A percentile compares a stretch with the other conserved stretches of the same genome.
Evolutionary conservation across 1,140 invertebrate genomes (phyloP).

Genomic region (Drosophila littoralis): DNA sequence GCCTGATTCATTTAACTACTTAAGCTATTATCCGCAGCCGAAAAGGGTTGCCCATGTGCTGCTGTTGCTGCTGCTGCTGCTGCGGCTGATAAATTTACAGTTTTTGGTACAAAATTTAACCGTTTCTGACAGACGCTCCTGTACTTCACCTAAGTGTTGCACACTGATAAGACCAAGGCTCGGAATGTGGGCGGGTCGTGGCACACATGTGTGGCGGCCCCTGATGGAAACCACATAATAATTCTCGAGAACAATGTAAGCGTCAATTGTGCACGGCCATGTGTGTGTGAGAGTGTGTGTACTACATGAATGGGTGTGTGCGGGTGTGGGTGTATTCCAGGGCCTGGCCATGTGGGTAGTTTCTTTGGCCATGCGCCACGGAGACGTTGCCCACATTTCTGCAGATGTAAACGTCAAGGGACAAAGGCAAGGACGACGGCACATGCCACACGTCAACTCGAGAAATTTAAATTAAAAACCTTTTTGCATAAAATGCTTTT

Average conservation of each 20-base stretch:
- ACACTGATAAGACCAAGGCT: constrained; percentile 56
- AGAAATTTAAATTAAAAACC: constrained; percentile 82
- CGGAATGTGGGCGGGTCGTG: constrained; percentile 3
- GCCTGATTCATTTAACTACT: constrained; percentile 60
- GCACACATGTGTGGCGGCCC: constrained; percentile 53
- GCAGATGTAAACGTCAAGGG: constrained; percentile 66
- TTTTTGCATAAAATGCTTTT: constrained; percentile 74
- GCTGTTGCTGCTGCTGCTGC: constrained; percentile 40
- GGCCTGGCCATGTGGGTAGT: constrained; percentile 57
- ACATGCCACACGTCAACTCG: constrained; percentile 79
- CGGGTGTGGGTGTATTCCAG: constrained; percentile 13
- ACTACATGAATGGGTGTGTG: neutral
- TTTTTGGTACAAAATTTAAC: constrained; percentile 39
- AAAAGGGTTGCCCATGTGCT: constrained; percentile 38
- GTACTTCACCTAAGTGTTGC: constrained; percentile 45
- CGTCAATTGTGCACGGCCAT: constrained; percentile 79
- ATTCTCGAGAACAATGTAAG: constrained; percentile 80
- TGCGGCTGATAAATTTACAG: constrained; percentile 61
- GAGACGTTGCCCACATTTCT: constrained; percentile 59
- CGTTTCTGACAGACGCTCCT: constrained; percentile 55
- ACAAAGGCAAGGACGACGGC: constrained; percentile 65
- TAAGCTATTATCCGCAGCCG: constrained; percentile 31
- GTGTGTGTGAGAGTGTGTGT: constrained; percentile 11
- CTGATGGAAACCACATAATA: constrained; percentile 76
- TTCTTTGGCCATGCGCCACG: constrained; percentile 50